Evolutionary conservation across 2,113 vertebrate species (phyloP), one percentile per base, ranked within the genome.

Genomic region (Theristicus caerulescens): DNA sequence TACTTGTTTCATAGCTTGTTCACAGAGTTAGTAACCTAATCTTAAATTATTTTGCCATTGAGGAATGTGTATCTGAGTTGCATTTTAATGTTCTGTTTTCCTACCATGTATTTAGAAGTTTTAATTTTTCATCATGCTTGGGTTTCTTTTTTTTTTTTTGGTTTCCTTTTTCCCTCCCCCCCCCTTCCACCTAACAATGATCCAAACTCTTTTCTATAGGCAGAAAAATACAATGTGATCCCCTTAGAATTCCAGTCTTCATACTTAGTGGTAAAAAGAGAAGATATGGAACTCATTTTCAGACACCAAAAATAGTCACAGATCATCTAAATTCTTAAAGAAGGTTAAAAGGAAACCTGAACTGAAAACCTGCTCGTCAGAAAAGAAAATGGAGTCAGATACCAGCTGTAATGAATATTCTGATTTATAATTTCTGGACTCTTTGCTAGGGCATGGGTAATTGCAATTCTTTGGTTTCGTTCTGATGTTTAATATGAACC

Each of bases 101-200:
- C 24, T 38, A 66, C 5, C 3, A 10, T 24, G 20, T 8, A 24
- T 69, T 73, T 80, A 81, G 34, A 66, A 74, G 9, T 3, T 24
- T 54, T 10, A 26, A 8, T 51, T 72, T 87, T 92, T 51, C 20
- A 32, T 42, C 8, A 5, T 51, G 8, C 6, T 36, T 72, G 10
- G 5, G 26, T 69, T 91, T 81, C 11, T 3, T 9, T 4, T 29
- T 3, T 9, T 4, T 29, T n/a, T 16, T 29, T 3, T 5, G 2
- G 21, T 26, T 3, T 61, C 49, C 22, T 52, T 25, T 21, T 19
- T 0, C 3, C 0, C 4, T 25, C 22, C 7, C 6, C 25, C 32
- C 0, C 4, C 26, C 22, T 6, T 6, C 25, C 32, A 7, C 21
- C 14, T 16, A 40, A 27, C 5, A 76, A 27, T 40, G 89, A 47